These are phyloP conservation scores for Bombus sylvicola DNA, from an alignment of 1,140 invertebrate species.

Conservation along the genomic window DNA sequence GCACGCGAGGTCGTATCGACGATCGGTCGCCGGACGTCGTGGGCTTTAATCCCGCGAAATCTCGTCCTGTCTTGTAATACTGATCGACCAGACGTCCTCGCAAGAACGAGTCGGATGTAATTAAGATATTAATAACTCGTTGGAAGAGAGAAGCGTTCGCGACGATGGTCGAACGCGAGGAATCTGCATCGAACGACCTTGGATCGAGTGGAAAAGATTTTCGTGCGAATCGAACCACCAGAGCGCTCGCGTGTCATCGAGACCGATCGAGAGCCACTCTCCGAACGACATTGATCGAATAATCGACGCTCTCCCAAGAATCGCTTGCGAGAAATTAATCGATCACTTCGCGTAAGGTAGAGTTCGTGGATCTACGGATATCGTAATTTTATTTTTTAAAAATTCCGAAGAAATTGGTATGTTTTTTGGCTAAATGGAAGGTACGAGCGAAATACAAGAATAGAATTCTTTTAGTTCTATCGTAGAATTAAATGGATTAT, in stretches of 20 bases:
- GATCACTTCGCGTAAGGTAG: too few species aligned
- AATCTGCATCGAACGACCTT: constrained; percentile 9
- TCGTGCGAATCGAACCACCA: constrained; percentile 15
- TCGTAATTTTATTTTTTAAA: neutral
- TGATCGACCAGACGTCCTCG: constrained; percentile 51
- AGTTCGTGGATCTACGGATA: too few species aligned
- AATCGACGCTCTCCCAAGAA: neutral
- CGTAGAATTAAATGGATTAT: too few species aligned
- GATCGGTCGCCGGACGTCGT: neutral
- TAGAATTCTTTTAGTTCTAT: neutral
- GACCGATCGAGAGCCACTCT: neutral
- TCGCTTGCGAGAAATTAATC: neutral
- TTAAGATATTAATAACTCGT: constrained; percentile 53
- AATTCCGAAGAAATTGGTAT: neutral
- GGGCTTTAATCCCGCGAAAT: constrained; percentile 41
- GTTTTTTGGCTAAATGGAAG: neutral
- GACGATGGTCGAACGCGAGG: neutral
- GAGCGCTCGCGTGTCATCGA: neutral
- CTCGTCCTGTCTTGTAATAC: constrained; percentile 36
- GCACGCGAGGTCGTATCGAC: neutral
- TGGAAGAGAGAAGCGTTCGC: neutral
- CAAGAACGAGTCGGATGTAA: constrained; percentile 51
- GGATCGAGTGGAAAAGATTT: constrained; percentile 4
- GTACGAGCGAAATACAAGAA: neutral
- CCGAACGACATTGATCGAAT: neutral